phyloP scores from a whole-genome alignment of 1,140 invertebrate species.

The Zaprionus kolodkinae region DNA sequence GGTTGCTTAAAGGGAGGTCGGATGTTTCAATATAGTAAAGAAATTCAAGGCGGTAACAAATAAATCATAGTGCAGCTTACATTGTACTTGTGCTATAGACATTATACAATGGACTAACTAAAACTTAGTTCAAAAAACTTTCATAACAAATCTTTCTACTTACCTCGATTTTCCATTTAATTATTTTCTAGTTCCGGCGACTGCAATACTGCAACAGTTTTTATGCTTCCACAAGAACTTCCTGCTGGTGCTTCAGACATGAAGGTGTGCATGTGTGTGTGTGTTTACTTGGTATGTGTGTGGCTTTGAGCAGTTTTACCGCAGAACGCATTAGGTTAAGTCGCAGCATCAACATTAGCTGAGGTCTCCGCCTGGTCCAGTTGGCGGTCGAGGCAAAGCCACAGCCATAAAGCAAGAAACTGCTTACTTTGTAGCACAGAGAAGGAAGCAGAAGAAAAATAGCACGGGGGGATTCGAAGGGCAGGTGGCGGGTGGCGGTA shows the following conservation, averaged over 20 bases:
- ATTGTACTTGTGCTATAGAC: too few species aligned
- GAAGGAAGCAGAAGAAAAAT: constrained; percentile 4
- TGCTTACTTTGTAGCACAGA: constrained; percentile 7
- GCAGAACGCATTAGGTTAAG: constrained; percentile 24
- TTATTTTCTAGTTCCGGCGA: background rate
- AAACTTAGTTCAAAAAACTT: background rate
- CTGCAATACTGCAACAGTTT: constrained; percentile 2
- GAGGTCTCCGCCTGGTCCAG: background rate
- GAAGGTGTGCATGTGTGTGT: background rate
- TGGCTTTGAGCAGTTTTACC: constrained; percentile 8
- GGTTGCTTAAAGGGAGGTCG: too few species aligned
- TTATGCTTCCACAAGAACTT: background rate
- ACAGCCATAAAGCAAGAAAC: constrained; percentile 23
- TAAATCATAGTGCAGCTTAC: too few species aligned
- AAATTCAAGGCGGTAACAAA: too few species aligned
- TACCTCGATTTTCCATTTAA: background rate
- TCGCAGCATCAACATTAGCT: constrained; percentile 9
- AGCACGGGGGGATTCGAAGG: background rate
- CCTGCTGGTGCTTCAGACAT: background rate
- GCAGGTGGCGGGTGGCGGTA: background rate
- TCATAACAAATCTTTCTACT: background rate
- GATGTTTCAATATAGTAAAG: too few species aligned
- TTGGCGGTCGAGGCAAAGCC: constrained; percentile 1
- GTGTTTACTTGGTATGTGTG: background rate
- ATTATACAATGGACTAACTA: background rate